Conservation (phyloP, 2,797 vertebrate genomes). For the Phataginus tricuspis region DNA sequence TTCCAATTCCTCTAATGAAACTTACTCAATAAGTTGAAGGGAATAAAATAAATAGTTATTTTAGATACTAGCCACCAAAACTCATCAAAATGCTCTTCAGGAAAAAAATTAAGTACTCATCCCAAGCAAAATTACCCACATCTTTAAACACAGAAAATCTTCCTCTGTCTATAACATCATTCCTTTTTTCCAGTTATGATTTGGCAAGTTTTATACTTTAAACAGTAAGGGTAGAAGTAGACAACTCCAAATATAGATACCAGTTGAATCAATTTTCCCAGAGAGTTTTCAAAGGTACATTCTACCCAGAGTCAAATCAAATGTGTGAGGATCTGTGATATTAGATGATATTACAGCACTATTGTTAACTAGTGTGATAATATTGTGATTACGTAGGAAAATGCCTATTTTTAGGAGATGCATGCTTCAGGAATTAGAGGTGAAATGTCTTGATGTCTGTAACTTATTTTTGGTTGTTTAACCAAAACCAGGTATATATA, state of each 20-base stretch:
- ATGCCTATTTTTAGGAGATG: background rate
- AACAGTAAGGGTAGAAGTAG: background rate
- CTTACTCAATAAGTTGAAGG: background rate
- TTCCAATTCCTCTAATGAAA: background rate
- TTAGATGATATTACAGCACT: background rate
- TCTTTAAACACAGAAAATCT: background rate
- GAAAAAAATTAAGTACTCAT: background rate
- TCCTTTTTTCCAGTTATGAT: background rate
- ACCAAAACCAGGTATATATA: background rate
- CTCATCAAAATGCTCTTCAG: background rate
- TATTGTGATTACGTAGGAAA: background rate
- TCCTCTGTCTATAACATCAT: background rate
- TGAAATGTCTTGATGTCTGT: background rate
- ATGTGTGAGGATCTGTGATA: background rate
- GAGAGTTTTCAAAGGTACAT: background rate
- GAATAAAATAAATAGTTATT: background rate
- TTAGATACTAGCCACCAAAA: background rate
- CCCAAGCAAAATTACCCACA: background rate
- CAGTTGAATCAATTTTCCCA: background rate
- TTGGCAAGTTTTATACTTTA: background rate
- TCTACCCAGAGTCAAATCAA: constrained; percentile 6
- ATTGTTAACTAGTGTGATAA: background rate
- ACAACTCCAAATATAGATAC: background rate
- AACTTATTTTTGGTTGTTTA: background rate
- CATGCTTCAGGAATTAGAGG: background rate